Percentiles rank a stretch among this genome's conserved stretches.
phyloP scores from a whole-genome alignment of 2,113 vertebrate species.

The Gila orcuttii region DNA sequence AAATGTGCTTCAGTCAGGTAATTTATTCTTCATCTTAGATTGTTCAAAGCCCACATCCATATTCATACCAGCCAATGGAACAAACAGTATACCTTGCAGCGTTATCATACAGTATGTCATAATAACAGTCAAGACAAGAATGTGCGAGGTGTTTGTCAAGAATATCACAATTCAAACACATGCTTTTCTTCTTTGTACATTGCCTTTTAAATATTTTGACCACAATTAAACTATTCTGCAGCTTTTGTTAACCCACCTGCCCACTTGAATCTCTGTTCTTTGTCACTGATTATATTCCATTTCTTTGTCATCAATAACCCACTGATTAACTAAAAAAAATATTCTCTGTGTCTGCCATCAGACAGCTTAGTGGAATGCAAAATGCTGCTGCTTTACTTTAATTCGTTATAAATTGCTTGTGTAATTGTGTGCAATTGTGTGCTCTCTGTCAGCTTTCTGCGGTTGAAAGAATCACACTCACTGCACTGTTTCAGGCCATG shows the following conservation, averaged over 20 bases:
- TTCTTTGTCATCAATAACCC: not conserved
- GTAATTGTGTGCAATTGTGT: too few relatives aligned
- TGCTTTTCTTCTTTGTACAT: not conserved
- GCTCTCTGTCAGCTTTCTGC: not conserved
- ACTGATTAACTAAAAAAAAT: not conserved
- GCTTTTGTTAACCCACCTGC: constrained; percentile 3
- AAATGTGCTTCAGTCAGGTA: not conserved
- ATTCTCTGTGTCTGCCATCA: not conserved
- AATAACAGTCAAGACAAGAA: not conserved
- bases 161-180: not conserved
- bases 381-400: not conserved
- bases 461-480: not conserved
- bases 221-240: constrained; percentile 3
- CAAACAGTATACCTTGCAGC: not conserved
- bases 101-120: not conserved
- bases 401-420: not conserved
- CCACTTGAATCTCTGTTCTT: not conserved
- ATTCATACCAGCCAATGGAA: constrained; percentile 26
- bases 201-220: not conserved
- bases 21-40: constrained; percentile 24
- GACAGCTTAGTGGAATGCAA: not conserved
- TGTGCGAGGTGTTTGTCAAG: not conserved
- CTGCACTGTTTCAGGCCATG: not conserved
- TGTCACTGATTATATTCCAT: not conserved
- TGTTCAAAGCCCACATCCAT: constrained; percentile 37